Percentiles rank a stretch among this genome's conserved stretches.
Conservation (phyloP, 2,113 vertebrate species). For the Chamaetylas fuelleborni region DNA sequence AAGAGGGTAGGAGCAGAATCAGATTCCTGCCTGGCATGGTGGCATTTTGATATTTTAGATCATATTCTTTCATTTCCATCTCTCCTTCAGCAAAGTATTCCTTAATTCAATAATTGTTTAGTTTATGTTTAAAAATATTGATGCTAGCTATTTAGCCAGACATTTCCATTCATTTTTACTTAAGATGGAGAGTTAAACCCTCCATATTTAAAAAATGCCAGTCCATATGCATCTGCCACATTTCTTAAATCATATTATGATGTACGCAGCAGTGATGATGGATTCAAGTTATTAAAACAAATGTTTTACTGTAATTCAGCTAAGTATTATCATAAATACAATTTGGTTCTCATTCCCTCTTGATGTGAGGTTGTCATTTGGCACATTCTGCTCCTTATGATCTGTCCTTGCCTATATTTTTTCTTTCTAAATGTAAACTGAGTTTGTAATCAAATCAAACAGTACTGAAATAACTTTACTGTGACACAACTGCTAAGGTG, state of each 20-base stretch:
- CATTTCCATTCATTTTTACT: not conserved
- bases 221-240: not conserved
- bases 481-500: not conserved
- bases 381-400: not conserved
- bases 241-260: not conserved
- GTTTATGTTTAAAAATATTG: not conserved
- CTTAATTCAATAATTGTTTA: not conserved
- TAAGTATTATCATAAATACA: not conserved
- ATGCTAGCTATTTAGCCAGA: not conserved
- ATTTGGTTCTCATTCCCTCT: not conserved
- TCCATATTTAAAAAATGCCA: not conserved
- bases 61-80: not conserved
- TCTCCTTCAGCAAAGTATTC: not conserved
- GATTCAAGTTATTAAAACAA: not conserved
- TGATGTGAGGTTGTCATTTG: not conserved
- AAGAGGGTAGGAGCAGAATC: not conserved
- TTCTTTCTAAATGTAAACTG: not conserved
- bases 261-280: not conserved
- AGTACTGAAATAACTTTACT: not conserved
- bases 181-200: not conserved
- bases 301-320: not conserved
- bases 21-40: not conserved
- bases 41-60: not conserved
- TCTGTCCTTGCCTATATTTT: not conserved
- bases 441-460: slow-evolving; percentile 17